Evolutionary conservation across 1,140 invertebrate species (phyloP), one percentile per base, ranked within the genome.

Genomic region (Lordiphosa stackelbergi): DNA sequence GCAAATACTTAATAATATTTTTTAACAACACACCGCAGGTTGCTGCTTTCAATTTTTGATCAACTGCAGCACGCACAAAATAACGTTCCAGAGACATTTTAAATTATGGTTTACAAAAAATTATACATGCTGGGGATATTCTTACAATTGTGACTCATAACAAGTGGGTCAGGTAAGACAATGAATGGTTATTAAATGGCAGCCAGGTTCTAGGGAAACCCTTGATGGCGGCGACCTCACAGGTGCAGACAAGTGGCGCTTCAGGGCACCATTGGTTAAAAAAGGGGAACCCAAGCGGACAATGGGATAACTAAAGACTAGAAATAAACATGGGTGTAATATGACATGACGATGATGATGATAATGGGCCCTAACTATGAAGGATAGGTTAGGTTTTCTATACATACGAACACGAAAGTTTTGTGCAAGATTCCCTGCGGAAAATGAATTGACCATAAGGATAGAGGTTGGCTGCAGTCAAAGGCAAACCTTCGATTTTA

Each of bases 1-100:
- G 71, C 77, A 81, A 81, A 81, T 81, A 83, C 75, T 81, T 81
- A 81, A 83, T 81, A 81, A 81, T 75, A 73, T 72, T 81, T 81
- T 69, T 79, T 64, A 68, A 57, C 54, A 66, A 55, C 46, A 43
- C 73, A 53, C 75, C 48, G 64, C 77, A 72, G 75, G 73, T 63
- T 54, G 45, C 71, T 53, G 41, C 40, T n/a, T 40, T 43, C 22
- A 43, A 46, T 53, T 72, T 77, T 77, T 78, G 69, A 78, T 62
- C 65, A 77, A 77, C 73, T 77, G 73, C 73, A 77, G 73, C 73
- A 77, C 73, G 73, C 73, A 77, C 55, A 65, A 63, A 36, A 24
- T 16, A 31, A 35, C 7, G 13, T 38, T 16, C 36, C 11, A 36
- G 53, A 48, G 34, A 65, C 69, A 48, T 69, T 31, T 77, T 62